Percentiles rank a stretch among this genome's conserved stretches.
Conservation (phyloP, 2,113 vertebrate genomes). For the Tauraco erythrolophus region DNA sequence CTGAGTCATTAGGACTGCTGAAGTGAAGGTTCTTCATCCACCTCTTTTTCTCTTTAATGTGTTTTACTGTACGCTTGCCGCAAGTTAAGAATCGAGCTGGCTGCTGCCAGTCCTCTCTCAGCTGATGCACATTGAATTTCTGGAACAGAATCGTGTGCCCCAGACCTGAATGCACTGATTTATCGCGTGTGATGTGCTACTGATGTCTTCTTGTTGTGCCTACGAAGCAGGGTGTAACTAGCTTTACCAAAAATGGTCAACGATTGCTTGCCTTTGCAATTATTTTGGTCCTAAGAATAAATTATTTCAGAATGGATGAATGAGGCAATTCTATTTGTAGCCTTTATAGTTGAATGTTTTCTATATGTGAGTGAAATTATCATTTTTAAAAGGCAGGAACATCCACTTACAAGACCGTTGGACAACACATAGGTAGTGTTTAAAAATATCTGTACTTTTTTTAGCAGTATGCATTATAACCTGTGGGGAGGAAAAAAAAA, state of each 20-base stretch:
- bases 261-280: not conserved
- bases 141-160: not conserved
- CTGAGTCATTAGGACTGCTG: not conserved
- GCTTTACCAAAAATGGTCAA: not conserved
- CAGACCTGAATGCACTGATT: not conserved
- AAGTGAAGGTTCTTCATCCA: not conserved
- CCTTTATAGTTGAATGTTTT: not conserved
- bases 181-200: not conserved
- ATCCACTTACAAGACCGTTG: not conserved
- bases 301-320: not conserved
- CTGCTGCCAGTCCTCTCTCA: not conserved
- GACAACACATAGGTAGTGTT: not conserved
- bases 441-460: not conserved
- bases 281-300: not conserved
- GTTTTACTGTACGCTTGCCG: not conserved
- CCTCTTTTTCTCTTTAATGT: not conserved
- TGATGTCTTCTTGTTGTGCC: not conserved
- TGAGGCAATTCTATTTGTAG: not conserved
- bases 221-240: not conserved
- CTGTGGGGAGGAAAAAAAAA: fast-evolving
- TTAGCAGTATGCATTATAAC: not conserved
- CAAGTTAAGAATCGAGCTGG: not conserved
- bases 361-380: not conserved
- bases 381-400: not conserved
- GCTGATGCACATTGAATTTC: not conserved